Base-by-base conservation (phyloP, 2,797 vertebrate species). In the Peromyscus attwateri region DNA sequence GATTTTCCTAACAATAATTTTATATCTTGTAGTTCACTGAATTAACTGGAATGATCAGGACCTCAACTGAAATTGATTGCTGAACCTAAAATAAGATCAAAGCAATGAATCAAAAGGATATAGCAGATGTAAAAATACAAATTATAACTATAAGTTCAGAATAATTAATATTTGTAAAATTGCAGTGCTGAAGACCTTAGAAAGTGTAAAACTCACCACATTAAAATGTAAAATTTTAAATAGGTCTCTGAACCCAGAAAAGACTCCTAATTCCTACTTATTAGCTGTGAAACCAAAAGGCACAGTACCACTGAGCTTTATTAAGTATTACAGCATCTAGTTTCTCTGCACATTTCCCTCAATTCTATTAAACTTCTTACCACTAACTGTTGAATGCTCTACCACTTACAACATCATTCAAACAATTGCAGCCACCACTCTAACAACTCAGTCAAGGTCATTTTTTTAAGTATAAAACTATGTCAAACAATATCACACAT, bases 1-100 rank as follows among this genome's bases (percentile, higher is more conserved):
- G 83, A 93, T 96, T 98, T 98, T 97, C 98, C 97, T 98, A 98
- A 96, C 64, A 97, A 97, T 96, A 97, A 98, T 98, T 98, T 98
- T 91, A 92, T 97, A 88, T 94, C 97, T 95, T 98, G 87, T 94
- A 98, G 96, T 97, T 98, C 97, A 93, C 92, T 98, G 96, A 98
- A 98, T 98, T 98, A 92, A 97, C 97, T 97, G 80, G 83, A 84
- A 95, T 96, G 84, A 98, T 97, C 89, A 95, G 89, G 97, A 97
- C 95, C 97, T 98, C 94, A 95, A 97, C 46, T 73, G 89, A 75
- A 94, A 98, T 73, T 97, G 93, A 98, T 90, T 98, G 95, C 95
- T 97, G 80, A 98, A 97, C 96, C 95, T 96, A 96, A 98, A 98
- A 98, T 97, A 98, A 98, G 95, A 98, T 97, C 95, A 98, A 98